A percentile compares a stretch with the other conserved stretches of the same genome.
These are phyloP conservation scores for Cryptotermes secundus DNA, from an alignment of 1,140 invertebrate species.

Conservation along the genomic window DNA sequence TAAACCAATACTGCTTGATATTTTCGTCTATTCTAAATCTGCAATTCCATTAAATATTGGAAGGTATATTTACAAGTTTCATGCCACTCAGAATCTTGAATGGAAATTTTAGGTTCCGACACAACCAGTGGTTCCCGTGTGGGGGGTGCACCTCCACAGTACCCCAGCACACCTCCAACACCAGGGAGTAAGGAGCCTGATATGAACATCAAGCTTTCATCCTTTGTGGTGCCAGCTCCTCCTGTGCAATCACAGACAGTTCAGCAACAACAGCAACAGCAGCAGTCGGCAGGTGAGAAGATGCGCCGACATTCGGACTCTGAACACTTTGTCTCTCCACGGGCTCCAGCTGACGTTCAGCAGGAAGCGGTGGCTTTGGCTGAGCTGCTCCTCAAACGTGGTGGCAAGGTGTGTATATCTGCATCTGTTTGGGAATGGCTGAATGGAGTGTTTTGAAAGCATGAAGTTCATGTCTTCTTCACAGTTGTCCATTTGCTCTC, in stretches of 20 bases:
- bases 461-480: too few relatives aligned
- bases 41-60: too few relatives aligned
- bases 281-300: constrained; percentile 49
- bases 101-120: background rate
- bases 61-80: too few relatives aligned
- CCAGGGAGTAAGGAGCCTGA: constrained; percentile 49
- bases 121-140: background rate
- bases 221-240: constrained; percentile 59
- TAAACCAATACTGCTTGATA: too few relatives aligned
- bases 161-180: constrained; percentile 39
- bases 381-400: constrained; percentile 30
- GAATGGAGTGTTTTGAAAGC: too few relatives aligned
- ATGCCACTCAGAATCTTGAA: too few relatives aligned
- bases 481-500: too few relatives aligned
- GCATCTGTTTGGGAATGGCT: background rate
- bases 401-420: background rate
- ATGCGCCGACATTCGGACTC: constrained; percentile 62
- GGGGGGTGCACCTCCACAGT: constrained; percentile 19
- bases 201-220: constrained; percentile 39
- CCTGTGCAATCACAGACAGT: constrained; percentile 44
- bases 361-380: constrained; percentile 42
- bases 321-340: constrained; percentile 59
- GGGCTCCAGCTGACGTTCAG: constrained; percentile 52
- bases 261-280: constrained; percentile 25
- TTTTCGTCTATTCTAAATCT: too few relatives aligned